Evolutionary conservation across 2,113 vertebrate genomes (phyloP).

Genomic region (Glaucidium brasilianum): DNA sequence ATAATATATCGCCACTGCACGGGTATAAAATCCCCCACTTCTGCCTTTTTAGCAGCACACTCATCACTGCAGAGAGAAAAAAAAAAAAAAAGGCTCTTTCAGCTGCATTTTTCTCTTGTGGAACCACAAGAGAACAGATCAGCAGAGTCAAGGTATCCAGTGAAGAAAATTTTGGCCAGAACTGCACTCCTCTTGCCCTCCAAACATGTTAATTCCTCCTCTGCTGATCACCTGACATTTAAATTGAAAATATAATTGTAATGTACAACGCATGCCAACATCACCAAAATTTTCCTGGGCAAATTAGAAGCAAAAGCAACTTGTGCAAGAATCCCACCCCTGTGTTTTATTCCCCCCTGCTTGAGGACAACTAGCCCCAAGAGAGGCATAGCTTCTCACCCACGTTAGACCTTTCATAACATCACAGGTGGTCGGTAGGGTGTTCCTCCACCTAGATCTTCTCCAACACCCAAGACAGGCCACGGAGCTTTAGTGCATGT

Average conservation of each 20-base stretch:
- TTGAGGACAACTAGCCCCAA: background rate
- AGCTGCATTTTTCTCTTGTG: background rate
- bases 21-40: background rate
- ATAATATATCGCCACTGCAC: background rate
- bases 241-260: background rate
- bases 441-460: background rate
- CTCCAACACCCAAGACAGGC: background rate
- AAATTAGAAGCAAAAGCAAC: background rate
- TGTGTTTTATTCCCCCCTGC: background rate
- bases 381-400: background rate
- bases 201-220: background rate
- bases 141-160: background rate
- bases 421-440: too few relatives aligned
- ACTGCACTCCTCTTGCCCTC: background rate
- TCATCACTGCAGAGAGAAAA: background rate
- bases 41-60: background rate
- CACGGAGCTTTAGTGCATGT: background rate
- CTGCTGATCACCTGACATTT: background rate
- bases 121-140: background rate
- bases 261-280: background rate
- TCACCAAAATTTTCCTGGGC: background rate
- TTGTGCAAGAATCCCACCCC: background rate
- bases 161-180: background rate
- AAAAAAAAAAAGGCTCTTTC: background rate
- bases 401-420: rapidly evolving